Conservation (phyloP, 1,140 invertebrate genomes). For the Ruditapes philippinarum region DNA sequence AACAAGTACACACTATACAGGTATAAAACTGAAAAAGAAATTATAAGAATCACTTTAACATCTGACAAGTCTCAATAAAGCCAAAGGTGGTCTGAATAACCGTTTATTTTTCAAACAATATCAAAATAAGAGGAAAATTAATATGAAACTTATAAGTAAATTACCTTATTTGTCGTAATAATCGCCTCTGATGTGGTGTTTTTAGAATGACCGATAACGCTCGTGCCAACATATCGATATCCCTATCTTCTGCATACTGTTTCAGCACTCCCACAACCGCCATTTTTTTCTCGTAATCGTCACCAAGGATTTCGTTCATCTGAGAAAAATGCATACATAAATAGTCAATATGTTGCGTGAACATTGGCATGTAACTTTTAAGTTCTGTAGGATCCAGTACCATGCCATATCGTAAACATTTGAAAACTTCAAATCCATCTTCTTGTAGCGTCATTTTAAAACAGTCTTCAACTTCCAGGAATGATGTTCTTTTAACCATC, state of each 20-base stretch:
- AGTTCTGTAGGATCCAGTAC: conserved; percentile 67
- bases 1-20: too few species aligned
- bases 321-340: conserved; percentile 76
- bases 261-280: conserved; percentile 84
- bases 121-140: too few species aligned
- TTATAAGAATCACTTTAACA: too few species aligned
- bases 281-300: conserved; percentile 86
- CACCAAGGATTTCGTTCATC: conserved; percentile 84
- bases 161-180: conserved; percentile 83
- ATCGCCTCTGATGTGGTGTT: conserved; percentile 76
- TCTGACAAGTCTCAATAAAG: too few species aligned
- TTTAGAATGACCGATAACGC: conserved; percentile 80
- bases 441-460: conserved; percentile 63
- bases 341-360: conserved; percentile 70
- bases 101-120: too few species aligned
- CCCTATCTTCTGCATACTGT: conserved; percentile 85
- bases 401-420: conserved; percentile 60
- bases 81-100: too few species aligned
- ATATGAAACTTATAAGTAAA: neutral
- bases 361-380: conserved; percentile 70
- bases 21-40: too few species aligned
- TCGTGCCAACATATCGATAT: conserved; percentile 81
- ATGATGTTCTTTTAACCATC: conserved; percentile 41
- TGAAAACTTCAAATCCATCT: conserved; percentile 44
- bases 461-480: conserved; percentile 39